Evolutionary conservation across 2,113 vertebrate species (phyloP).

Genomic region (Sylvilagus bachmani): DNA sequence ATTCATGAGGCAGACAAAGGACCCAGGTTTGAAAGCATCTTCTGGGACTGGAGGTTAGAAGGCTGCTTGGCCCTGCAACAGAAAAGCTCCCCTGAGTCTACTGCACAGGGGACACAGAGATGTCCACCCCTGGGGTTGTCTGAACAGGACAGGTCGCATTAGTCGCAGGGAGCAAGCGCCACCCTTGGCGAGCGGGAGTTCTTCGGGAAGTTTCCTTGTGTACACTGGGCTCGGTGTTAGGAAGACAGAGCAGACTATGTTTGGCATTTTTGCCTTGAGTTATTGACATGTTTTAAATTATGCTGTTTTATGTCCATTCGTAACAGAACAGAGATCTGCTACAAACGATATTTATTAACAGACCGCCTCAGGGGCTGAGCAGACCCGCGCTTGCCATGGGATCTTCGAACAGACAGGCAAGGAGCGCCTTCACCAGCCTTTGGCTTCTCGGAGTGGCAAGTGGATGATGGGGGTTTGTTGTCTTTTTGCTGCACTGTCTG

Average conservation of each 20-base stretch:
- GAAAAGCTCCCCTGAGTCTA: conserved; percentile 46
- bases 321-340: conserved; percentile 86
- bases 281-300: conserved; percentile 88
- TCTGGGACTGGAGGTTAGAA: conserved; percentile 25
- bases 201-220: conserved; percentile 34
- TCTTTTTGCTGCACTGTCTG: conserved; percentile 83
- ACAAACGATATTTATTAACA: conserved; percentile 88
- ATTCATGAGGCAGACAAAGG: conserved; percentile 34
- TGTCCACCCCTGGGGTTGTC: neutral
- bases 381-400: conserved; percentile 83
- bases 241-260: conserved; percentile 73
- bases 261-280: conserved; percentile 86
- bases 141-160: conserved; percentile 30
- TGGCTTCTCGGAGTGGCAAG: conserved; percentile 83
- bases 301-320: conserved; percentile 85
- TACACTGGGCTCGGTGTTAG: conserved; percentile 74
- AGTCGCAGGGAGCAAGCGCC: neutral
- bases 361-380: conserved; percentile 84
- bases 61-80: conserved; percentile 50
- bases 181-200: conserved; percentile 12
- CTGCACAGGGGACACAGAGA: conserved; percentile 44
- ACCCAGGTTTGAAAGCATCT: conserved; percentile 51
- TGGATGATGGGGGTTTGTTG: conserved; percentile 84
- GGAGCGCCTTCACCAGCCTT: conserved; percentile 82
- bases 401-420: conserved; percentile 80